These are phyloP conservation scores for Laticauda colubrina DNA, from an alignment of 2,113 vertebrate genomes.

Conservation along the genomic window DNA sequence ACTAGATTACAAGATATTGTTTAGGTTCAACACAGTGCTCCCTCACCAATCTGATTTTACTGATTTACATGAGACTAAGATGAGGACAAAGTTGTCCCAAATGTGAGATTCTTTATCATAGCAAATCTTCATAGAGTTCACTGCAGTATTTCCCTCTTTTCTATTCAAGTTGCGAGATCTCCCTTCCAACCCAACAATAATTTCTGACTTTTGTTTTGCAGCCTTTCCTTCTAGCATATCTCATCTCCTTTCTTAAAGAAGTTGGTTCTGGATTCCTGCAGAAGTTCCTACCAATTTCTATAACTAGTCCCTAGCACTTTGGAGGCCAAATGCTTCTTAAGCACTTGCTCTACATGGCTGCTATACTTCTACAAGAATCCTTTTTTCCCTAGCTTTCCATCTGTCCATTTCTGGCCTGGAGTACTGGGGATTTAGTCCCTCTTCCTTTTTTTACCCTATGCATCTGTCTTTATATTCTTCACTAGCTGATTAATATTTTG, in stretches of 20 bases:
- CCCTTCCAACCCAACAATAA: neutral
- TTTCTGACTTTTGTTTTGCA: neutral
- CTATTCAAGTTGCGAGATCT: neutral
- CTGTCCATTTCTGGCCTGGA: neutral
- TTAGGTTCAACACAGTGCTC: neutral
- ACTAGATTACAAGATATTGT: neutral
- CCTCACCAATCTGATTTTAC: neutral
- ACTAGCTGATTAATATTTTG: constrained; percentile 3
- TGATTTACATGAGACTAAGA: neutral
- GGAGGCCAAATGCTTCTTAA: neutral
- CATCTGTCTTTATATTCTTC: constrained; percentile 24
- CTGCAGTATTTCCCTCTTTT: neutral
- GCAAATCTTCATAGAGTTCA: neutral
- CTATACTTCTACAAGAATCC: neutral
- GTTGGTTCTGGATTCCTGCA: neutral
- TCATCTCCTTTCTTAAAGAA: neutral
- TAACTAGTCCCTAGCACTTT: neutral
- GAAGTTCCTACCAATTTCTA: neutral
- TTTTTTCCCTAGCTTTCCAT: neutral
- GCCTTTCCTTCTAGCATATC: neutral
- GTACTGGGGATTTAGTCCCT: neutral
- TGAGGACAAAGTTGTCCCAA: neutral
- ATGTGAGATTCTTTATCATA: neutral
- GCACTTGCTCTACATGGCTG: neutral
- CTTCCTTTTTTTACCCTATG: neutral